Evolutionary conservation across 2,888 invertebrate genomes (phyloP), one percentile per base, ranked within the genome.

Genomic region (Pachliopta kotzebuea): DNA sequence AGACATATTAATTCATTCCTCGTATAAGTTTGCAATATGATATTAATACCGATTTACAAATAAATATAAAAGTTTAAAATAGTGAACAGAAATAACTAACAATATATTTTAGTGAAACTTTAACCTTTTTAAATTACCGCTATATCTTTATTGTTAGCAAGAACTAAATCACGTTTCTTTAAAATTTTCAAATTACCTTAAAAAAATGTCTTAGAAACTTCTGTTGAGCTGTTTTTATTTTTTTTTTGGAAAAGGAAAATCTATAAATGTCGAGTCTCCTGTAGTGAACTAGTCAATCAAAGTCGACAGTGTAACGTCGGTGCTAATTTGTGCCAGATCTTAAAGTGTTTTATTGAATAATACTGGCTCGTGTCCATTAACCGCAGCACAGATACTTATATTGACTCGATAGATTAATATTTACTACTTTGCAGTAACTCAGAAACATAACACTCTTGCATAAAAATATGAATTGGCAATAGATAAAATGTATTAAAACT

Each of bases 261-360:
- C n/a, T 18, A 45, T n/a, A 7, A 18, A n/a, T 7, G 45, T 45
- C 4, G n/a, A 11, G 2, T 45, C n/a, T n/a, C n/a, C 8, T 45
- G 6, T 23, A 52, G 21, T 52, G 21, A 23, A 21, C 21, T 52
- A 52, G 21, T 52, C 50, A 20, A 52, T 52, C 50, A 52, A 52
- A 20, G 50, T 52, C 11, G 50, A 52, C 50, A 52, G 21, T 52
- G n/a, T n/a, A 52, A 52, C 50, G 50, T 52, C 50, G 6, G 50
- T 21, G 50, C 9, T 23, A 52, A 52, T 52, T 52, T n/a, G 50
- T 52, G 23, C 50, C 50, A 52, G 50, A 21, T 21, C 50, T 52
- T 52, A 52, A 52, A 52, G 9, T 53, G 26, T 52, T 52, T 52
- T 52, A 52, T 52, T 21, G 50, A 50, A 21, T 50, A 50, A 20